These are phyloP conservation scores for Nerophis ophidion DNA, from an alignment of 2,113 vertebrate species.

Conservation along the genomic window DNA sequence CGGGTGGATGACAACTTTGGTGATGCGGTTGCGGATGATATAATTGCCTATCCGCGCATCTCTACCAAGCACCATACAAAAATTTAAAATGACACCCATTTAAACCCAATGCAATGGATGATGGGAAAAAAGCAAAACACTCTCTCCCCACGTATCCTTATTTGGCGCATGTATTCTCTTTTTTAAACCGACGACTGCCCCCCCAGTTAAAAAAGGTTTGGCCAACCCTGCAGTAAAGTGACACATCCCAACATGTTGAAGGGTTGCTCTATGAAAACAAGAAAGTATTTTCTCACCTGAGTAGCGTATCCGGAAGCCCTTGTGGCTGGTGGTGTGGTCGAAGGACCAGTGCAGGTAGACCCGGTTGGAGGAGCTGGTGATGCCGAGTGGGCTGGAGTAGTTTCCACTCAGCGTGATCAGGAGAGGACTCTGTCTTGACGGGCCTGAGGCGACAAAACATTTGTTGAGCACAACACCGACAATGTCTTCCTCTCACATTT, in stretches of 20 bases:
- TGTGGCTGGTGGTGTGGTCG: conserved; percentile 90
- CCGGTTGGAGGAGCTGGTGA: conserved; percentile 85
- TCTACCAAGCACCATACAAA: too few relatives aligned
- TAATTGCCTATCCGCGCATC: too few relatives aligned
- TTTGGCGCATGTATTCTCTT: too few relatives aligned
- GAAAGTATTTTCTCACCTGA: conserved; percentile 73
- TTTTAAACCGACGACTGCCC: too few relatives aligned
- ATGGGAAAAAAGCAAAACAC: too few relatives aligned
- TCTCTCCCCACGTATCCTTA: too few relatives aligned
- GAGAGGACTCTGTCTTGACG: conserved; percentile 88
- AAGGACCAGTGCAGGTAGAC: conserved; percentile 97
- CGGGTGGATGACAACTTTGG: too few relatives aligned
- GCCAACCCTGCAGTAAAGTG: not conserved
- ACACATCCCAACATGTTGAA: conserved; percentile 6
- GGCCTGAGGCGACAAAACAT: conserved; percentile 66
- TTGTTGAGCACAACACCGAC: not conserved
- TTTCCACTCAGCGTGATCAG: conserved; percentile 93
- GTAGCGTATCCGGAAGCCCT: conserved; percentile 95
- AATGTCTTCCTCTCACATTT: too few relatives aligned
- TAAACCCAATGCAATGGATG: too few relatives aligned
- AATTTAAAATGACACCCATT: too few relatives aligned
- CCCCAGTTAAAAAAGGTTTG: too few relatives aligned
- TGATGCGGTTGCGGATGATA: too few relatives aligned
- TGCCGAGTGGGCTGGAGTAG: conserved; percentile 86
- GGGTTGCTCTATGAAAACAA: not conserved